Evolutionary conservation across 1,140 invertebrate species (phyloP).

Genomic region (Campoletis sonorensis): DNA sequence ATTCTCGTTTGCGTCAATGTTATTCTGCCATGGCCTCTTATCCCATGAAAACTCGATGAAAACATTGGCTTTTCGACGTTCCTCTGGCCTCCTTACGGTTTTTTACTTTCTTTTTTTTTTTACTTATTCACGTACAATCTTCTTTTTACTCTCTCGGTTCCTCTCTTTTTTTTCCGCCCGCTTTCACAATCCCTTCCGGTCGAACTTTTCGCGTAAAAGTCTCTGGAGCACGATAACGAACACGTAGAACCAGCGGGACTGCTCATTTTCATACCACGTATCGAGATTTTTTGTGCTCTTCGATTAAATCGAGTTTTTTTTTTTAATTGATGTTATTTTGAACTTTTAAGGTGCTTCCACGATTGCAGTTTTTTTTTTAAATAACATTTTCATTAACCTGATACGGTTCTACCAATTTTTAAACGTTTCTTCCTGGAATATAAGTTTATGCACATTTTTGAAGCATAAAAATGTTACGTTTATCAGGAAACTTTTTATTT

Average conservation of each 20-base stretch:
- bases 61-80: conserved; percentile 44
- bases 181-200: no score
- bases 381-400: no score
- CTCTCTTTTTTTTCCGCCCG: neutral
- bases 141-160: neutral
- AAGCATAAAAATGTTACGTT: neutral
- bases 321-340: no score
- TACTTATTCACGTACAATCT: neutral
- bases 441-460: no score
- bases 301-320: no score
- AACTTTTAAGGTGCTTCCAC: no score
- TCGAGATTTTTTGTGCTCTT: no score
- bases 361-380: no score
- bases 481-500: neutral
- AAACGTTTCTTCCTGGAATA: no score
- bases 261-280: no score
- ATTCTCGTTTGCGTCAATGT: conserved; percentile 48
- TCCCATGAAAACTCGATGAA: conserved; percentile 50
- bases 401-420: no score
- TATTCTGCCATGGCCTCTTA: conserved; percentile 46
- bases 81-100: conserved; percentile 1
- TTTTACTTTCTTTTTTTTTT: neutral
- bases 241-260: neutral
- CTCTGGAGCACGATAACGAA: neutral
- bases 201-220: neutral